These are phyloP conservation scores for Ochropacha duplaris DNA, from an alignment of 2,888 invertebrate genomes.

Conservation along the genomic window DNA sequence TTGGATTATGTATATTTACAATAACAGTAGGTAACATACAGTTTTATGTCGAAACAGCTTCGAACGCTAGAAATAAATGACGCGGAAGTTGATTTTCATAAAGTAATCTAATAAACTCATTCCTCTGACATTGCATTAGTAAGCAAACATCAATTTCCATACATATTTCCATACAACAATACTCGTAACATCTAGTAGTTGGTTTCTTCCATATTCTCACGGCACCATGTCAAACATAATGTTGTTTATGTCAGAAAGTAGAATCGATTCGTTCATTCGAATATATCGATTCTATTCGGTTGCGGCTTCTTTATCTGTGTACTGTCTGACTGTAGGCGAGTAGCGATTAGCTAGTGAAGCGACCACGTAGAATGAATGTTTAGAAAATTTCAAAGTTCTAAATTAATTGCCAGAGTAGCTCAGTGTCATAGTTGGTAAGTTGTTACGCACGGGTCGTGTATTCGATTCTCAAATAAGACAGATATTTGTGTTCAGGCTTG, in stretches of 20 bases:
- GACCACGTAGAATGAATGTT: too few species aligned
- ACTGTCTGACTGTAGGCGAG: constrained; percentile 1
- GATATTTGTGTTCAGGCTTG: too few species aligned
- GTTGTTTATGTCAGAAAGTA: constrained; percentile 15
- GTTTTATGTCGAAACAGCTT: neutral
- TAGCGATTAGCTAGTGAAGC: too few species aligned
- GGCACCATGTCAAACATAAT: constrained; percentile 16
- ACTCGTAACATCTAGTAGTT: neutral
- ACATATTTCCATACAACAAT: neutral
- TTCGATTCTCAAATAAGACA: too few species aligned
- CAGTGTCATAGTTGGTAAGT: too few species aligned
- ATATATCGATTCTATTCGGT: constrained; percentile 21
- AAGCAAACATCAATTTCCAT: neutral
- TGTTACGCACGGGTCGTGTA: too few species aligned
- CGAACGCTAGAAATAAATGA: neutral
- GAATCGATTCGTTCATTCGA: constrained; percentile 25
- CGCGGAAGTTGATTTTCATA: neutral
- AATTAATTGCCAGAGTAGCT: too few species aligned
- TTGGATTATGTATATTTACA: too few species aligned
- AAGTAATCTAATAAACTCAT: neutral
- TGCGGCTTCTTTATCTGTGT: constrained; percentile 27
- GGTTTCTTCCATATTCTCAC: constrained; percentile 12
- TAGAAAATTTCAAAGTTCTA: too few species aligned
- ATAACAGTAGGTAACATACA: too few species aligned
- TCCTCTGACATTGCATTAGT: neutral